These are phyloP conservation scores for Seira ritae DNA, from an alignment of 2,888 invertebrate genomes.

Conservation along the genomic window DNA sequence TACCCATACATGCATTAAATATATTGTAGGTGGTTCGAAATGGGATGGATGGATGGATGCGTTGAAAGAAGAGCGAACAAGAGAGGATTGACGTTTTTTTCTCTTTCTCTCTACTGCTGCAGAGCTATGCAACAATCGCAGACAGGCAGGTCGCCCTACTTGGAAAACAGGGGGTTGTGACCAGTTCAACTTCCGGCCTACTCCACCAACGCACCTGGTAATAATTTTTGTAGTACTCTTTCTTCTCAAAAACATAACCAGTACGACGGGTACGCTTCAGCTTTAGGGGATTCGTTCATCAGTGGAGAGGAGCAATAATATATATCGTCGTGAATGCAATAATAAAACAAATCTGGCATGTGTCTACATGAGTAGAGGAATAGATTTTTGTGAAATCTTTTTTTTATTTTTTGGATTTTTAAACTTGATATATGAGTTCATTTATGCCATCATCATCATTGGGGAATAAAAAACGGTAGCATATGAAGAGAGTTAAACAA, in stretches of 20 bases:
- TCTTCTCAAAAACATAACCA: conserved; percentile 34
- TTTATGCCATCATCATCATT: conserved; percentile 48
- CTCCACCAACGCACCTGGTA: conserved; percentile 71
- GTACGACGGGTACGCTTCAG: not conserved
- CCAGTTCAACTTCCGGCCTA: conserved; percentile 73
- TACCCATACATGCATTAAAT: conserved; percentile 41
- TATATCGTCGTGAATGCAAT: conserved; percentile 6
- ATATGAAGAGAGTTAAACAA: conserved; percentile 30
- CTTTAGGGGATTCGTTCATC: no score
- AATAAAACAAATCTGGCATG: no score
- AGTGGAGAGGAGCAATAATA: no score
- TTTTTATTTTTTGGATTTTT: conserved; percentile 31
- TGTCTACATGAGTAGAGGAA: no score
- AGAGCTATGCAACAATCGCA: no score
- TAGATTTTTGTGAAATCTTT: no score
- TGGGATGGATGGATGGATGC: conserved; percentile 55
- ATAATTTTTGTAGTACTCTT: conserved; percentile 47
- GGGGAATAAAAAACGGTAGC: no score
- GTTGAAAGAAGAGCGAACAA: conserved; percentile 44
- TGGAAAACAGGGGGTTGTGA: conserved; percentile 71
- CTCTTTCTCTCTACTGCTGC: no score
- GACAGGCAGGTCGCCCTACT: conserved; percentile 65
- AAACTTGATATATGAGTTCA: conserved; percentile 35
- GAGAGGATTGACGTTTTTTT: conserved; percentile 56
- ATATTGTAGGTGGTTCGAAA: conserved; percentile 50